Evolutionary conservation across 1,140 invertebrate species (phyloP), one percentile per base, ranked within the genome.

Genomic region (Agrypnia vestita): DNA sequence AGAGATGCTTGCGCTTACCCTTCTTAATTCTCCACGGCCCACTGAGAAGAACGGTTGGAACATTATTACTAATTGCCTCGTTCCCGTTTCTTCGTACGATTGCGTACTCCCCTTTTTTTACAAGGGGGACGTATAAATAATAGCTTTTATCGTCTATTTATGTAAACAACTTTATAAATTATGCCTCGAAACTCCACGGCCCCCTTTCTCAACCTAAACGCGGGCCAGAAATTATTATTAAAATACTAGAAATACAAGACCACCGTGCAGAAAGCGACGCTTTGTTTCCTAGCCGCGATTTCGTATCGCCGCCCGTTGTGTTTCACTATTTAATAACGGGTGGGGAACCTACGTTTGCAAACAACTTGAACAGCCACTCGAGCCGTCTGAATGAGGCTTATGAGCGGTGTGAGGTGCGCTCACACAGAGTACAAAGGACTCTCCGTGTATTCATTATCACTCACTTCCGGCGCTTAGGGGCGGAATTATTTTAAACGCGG

Each of bases 111-210:
- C 53, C 74, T 43, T 43, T 49, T 61, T 64, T 76, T 47, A 8
- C 73, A 47, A 15, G 6, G 21, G 53, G 53, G 35, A 44, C 17
- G 17, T 76, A 59, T 62, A 76, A 76, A 76, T 76, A 76, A 62
- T 25, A 11, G 17, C 43, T 46, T 76, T 76, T 76, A 76, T 62
- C 43, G 56, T 49, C n/a, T 61, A 49, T 76, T 76, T 64, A 64
- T 76, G 74, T 76, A 76, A 76, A 76, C 74, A 62, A 64, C 56
- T 51, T 76, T 76, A 76, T 74, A 74, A 74, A 74, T 43, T 56
- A 59, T 19, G n/a, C 43, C 43, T n/a, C 25, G 15, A 44, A 15
- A 47, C 46, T 59, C 55, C 55, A 13, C 3, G 17, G 55, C 9
- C 8, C 53, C 9, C 15, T 59, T 19, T 59, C 55, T 11, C 17